Evolutionary conservation across 64 coral and sea anemone species (phyloP).

Genomic region (Platygyra sinensis): DNA sequence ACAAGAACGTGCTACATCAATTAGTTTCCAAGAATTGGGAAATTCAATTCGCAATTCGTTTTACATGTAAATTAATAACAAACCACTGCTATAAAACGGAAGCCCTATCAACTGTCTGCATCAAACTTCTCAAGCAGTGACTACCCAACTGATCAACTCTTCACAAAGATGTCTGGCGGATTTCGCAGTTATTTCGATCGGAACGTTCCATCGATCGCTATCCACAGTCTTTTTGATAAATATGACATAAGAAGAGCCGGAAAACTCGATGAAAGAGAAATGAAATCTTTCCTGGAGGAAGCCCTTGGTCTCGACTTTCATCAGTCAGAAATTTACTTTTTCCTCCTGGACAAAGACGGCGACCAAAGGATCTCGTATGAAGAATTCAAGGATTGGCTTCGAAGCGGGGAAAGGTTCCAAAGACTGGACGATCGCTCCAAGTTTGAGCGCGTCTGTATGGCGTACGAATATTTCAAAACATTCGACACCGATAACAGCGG

Average conservation of each 20-base stretch:
- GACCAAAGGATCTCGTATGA: slow-evolving; percentile 41
- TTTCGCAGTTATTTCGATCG: slow-evolving; percentile 38
- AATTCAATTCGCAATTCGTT: background rate
- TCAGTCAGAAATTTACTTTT: slow-evolving; percentile 42
- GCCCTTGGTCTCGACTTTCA: slow-evolving; percentile 34
- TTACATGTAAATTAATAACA: background rate
- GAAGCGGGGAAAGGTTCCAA: slow-evolving; percentile 43
- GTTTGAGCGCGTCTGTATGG: slow-evolving; percentile 30
- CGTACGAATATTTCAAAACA: slow-evolving; percentile 42
- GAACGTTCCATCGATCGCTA: slow-evolving; percentile 28
- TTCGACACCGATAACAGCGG: slow-evolving; percentile 52
- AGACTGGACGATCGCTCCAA: slow-evolving; percentile 19
- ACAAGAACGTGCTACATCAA: background rate
- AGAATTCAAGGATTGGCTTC: slow-evolving; percentile 53
- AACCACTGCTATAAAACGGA: background rate
- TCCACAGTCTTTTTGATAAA: slow-evolving; percentile 59
- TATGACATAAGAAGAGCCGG: slow-evolving; percentile 49
- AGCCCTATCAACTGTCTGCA: background rate
- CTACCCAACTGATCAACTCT: background rate
- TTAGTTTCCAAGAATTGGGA: background rate
- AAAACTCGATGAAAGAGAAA: slow-evolving; percentile 39
- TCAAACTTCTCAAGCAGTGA: background rate
- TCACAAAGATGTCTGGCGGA: slow-evolving; percentile 11
- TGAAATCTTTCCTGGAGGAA: slow-evolving; percentile 38
- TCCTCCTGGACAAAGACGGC: slow-evolving; percentile 58